Conservation (phyloP, 2,888 invertebrate genomes). For the Acleris literana region DNA sequence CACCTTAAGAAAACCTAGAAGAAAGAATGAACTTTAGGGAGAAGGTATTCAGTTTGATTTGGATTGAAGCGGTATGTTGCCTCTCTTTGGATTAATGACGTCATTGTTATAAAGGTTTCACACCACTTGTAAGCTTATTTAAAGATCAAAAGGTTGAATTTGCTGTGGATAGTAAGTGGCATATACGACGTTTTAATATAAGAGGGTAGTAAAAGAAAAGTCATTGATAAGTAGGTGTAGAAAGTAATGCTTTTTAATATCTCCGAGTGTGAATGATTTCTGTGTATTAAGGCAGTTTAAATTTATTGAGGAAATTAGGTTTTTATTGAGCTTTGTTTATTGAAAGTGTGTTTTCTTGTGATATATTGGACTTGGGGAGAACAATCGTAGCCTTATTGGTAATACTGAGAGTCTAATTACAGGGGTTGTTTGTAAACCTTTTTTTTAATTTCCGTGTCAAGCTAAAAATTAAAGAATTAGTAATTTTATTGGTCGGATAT, state of each 20-base stretch:
- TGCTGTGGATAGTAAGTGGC: slow-evolving; percentile 7
- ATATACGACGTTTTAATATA: too few relatives aligned
- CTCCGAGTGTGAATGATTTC: slow-evolving; percentile 59
- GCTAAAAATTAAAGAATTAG: too few relatives aligned
- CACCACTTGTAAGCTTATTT: slow-evolving; percentile 46
- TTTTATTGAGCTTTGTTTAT: neutral
- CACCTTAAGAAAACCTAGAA: slow-evolving; percentile 59
- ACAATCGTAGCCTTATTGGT: neutral
- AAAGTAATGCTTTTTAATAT: slow-evolving; percentile 62
- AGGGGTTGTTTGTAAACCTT: too few relatives aligned
- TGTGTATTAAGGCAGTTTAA: slow-evolving; percentile 37
- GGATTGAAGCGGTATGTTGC: too few relatives aligned
- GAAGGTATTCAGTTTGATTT: too few relatives aligned
- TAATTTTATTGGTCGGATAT: too few relatives aligned
- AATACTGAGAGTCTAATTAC: too few relatives aligned
- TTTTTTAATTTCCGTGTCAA: too few relatives aligned
- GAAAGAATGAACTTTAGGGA: neutral
- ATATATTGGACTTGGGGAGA: neutral
- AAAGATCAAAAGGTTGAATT: slow-evolving; percentile 37
- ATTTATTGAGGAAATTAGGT: slow-evolving; percentile 39
- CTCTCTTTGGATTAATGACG: too few relatives aligned
- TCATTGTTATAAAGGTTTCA: too few relatives aligned
- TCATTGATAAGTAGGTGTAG: slow-evolving; percentile 43
- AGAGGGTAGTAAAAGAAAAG: slow-evolving; percentile 39
- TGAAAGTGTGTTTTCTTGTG: neutral